Evolutionary conservation across 2,888 invertebrate genomes (phyloP).

Genomic region (Oxyscelio sp.): DNA sequence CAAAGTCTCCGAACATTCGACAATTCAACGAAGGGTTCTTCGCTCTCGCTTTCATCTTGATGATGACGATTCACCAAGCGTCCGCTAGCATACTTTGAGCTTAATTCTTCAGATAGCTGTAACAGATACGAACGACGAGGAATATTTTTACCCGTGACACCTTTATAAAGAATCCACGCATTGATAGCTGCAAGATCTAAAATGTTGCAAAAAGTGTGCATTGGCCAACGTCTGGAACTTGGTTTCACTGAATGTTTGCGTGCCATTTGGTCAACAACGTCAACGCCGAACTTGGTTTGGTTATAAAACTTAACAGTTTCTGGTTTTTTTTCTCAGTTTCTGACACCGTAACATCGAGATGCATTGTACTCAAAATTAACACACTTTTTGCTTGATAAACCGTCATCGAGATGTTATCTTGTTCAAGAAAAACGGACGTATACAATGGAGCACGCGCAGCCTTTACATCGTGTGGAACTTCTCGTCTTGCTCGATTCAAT

Average conservation of each 20-base stretch:
- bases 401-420: slow-evolving; percentile 12
- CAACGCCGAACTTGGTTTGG: slow-evolving; percentile 43
- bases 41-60: slow-evolving; percentile 23
- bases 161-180: slow-evolving; percentile 20
- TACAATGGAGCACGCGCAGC: background rate
- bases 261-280: slow-evolving; percentile 44
- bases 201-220: slow-evolving; percentile 31
- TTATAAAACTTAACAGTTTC: slow-evolving; percentile 40
- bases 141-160: slow-evolving; percentile 4
- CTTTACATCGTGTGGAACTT: slow-evolving; percentile 8
- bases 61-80: slow-evolving; percentile 9
- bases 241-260: slow-evolving; percentile 31
- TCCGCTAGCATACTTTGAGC: slow-evolving; percentile 15
- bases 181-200: slow-evolving; percentile 34
- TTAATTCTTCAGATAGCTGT: slow-evolving; percentile 15
- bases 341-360: background rate
- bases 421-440: background rate
- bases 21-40: slow-evolving; percentile 6
- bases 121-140: background rate
- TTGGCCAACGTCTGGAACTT: slow-evolving; percentile 19
- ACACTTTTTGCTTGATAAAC: slow-evolving; percentile 39
- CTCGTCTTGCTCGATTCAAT: slow-evolving; percentile 2
- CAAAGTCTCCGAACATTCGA: slow-evolving; percentile 9
- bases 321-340: slow-evolving; percentile 32
- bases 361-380: slow-evolving; percentile 34